phyloP scores from a whole-genome alignment of 1,140 invertebrate species.

The Atta colombica region DNA sequence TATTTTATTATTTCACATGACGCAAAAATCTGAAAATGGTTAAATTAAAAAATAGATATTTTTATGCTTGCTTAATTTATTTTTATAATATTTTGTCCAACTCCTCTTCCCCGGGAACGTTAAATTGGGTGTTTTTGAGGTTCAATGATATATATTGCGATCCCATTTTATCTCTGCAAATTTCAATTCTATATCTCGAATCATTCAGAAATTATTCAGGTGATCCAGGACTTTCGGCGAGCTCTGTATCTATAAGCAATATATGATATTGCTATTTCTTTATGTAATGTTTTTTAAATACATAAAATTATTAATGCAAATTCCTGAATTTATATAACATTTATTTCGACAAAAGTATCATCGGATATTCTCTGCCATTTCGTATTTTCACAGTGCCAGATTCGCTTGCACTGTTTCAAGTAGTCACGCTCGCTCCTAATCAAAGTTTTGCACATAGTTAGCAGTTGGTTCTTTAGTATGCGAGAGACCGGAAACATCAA shows the following conservation, averaged over 20 bases:
- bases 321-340: neutral
- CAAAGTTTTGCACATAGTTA: slow-evolving; percentile 51
- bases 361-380: neutral
- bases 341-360: neutral
- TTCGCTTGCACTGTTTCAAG: slow-evolving; percentile 12
- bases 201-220: no score
- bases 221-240: no score
- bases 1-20: neutral
- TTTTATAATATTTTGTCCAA: neutral
- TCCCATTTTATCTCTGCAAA: no score
- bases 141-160: no score
- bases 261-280: neutral
- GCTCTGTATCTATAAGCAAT: no score
- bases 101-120: no score
- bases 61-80: neutral
- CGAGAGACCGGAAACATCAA: slow-evolving; percentile 25
- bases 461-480: slow-evolving; percentile 36
- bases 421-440: slow-evolving; percentile 36
- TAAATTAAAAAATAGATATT: slow-evolving; percentile 9
- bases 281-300: neutral
- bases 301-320: neutral
- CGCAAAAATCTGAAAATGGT: neutral
- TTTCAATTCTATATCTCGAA: no score
- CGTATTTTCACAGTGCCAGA: neutral
- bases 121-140: no score